Evolutionary conservation across 37 sponge, comb jelly and placozoan genomes (phyloP), one percentile per base, ranked within the genome.

Genomic region (Spongilla lacustris): DNA sequence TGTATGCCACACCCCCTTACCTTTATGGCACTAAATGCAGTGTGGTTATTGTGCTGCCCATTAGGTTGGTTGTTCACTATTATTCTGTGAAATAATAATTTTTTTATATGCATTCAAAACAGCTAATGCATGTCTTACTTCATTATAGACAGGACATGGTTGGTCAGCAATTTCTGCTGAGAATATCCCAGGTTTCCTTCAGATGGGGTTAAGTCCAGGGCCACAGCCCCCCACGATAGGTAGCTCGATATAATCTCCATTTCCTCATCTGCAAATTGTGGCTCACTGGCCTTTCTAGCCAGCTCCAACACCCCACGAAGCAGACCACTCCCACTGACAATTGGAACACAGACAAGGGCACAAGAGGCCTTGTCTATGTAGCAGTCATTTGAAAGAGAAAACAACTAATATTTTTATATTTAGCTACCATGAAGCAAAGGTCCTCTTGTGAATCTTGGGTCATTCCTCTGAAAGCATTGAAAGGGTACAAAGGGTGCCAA

Each of bases 291-390:
- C 28, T 24, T 17, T 36, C 80, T 81, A 33, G 67, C 68, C 50
- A 88, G 38, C 69, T 81, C 88, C 3, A 88, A 33, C 17, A 88
- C 88, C 1, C 77, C 83, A 10, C 37, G 49, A 50, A 86, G 72
- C 35, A 48, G 35, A 31, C 80, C 80, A 41, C 38, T 74, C 27
- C 31, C 58, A 46, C 46, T 29, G 25, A 85, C 46, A 28, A 86
- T 32, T 26, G 82, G 88, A 32, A 88, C n/a, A 13, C 76, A 81
- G 14, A 82, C 46, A 25, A 76, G 83, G 41, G 73, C 79, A 30
- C 27, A 22, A n/a, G 80, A 79, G 9, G 2, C 35, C 12, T 46
- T 34, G 69, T 46, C 72, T 82, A 35, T 36, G 27, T 1, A 11
- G 31, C 10, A 68, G 24, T 29, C 4, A 66, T 21, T 30, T 24